Base-by-base conservation (phyloP, 2,113 vertebrate genomes). In the Prunella himalayana region DNA sequence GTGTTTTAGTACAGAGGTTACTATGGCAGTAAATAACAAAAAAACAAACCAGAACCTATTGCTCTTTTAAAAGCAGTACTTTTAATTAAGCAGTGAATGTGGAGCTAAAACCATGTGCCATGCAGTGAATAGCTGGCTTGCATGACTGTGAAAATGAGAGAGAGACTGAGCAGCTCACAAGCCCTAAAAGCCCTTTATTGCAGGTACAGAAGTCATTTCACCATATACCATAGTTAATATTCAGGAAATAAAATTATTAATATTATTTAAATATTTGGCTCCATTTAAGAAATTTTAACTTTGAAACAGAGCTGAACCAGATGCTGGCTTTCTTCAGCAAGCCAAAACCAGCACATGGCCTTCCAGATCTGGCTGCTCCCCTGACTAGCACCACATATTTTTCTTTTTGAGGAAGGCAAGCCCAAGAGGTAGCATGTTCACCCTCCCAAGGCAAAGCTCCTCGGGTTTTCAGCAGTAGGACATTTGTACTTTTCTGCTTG, bases 51-150 rank as follows among this genome's bases (percentile, higher is more conserved):
- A 6, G 75, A 90, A 42, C 31, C 96, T 97, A 94, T 70, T 94
- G 78, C 89, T 95, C 92, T 97, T 97, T 97, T 97, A 97, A 98
- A 97, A 97, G 95, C 82, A 94, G 82, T 89, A 89, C 73, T 95
- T 97, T 96, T 97, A 98, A 97, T 97, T 97, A 98, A 96, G 94
- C 85, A 96, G 85, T 87, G 63, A 93, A 88, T 79, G 71, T 30
- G 28, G 65, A 95, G 96, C 77, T 94, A 81, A 91, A 90, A 73
- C 57, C 7, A 7, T 86, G 70, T 94, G 93, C 95, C 92, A 90
- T 78, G 88, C 77, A 70, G 33, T 96, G 89, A 95, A 93, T 88
- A 89, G 60, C 23, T 96, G 90, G 86, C 90, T 92, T 93, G 90
- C 79, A 23, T 10, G 30, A 64, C 57, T 86, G 27, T 45, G 44